A percentile compares a stretch with the other conserved stretches of the same genome.
Conservation (phyloP, 2,797 vertebrate species). For the Apodemus agrarius region DNA sequence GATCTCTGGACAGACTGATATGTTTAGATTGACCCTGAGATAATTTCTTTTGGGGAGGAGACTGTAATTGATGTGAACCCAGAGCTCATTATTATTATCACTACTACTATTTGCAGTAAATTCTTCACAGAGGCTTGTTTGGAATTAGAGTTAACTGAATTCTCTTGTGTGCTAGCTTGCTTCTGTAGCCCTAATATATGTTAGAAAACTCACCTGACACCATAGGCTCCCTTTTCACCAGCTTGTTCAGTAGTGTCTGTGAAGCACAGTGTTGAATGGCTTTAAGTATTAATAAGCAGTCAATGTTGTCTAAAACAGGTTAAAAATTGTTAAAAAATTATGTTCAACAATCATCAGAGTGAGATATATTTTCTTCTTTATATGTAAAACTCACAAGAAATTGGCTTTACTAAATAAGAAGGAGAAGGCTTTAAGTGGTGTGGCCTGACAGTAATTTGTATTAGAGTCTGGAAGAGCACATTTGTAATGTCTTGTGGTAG, state of each 20-base stretch:
- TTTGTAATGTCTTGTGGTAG: slow-evolving; percentile 83
- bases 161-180: neutral
- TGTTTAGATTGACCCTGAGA: neutral
- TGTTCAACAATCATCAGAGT: slow-evolving; percentile 60
- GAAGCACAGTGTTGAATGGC: neutral
- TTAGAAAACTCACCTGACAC: neutral
- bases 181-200: slow-evolving; percentile 2
- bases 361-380: slow-evolving; percentile 77
- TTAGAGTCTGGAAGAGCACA: slow-evolving; percentile 80
- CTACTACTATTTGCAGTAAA: neutral
- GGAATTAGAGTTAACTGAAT: neutral
- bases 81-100: neutral
- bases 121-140: slow-evolving; percentile 17
- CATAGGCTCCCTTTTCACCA: neutral
- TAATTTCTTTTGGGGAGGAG: slow-evolving; percentile 24
- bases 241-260: neutral
- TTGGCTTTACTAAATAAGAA: slow-evolving; percentile 76
- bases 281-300: slow-evolving; percentile 60
- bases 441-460: slow-evolving; percentile 82
- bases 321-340: slow-evolving; percentile 67
- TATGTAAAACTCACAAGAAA: slow-evolving; percentile 64
- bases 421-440: slow-evolving; percentile 75
- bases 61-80: neutral
- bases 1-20: neutral
- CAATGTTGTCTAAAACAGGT: slow-evolving; percentile 63